Evolutionary conservation across 2,113 vertebrate genomes (phyloP).

Genomic region (Blennius ocellaris): DNA sequence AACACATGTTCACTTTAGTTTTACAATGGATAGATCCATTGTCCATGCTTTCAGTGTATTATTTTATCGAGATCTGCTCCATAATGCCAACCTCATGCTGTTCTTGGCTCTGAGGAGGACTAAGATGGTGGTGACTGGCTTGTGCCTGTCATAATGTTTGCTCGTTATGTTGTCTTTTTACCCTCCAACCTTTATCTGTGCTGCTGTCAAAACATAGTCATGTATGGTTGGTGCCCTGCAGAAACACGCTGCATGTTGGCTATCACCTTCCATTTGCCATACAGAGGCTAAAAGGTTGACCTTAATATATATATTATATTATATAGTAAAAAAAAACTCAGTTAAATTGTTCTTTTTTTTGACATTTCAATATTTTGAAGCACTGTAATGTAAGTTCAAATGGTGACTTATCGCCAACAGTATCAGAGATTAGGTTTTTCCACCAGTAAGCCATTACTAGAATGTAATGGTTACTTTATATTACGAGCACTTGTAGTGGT

Average conservation of each 20-base stretch:
- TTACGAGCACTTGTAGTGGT: slow-evolving; percentile 4
- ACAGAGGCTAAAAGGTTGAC: neutral
- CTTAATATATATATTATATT: slow-evolving; percentile 4
- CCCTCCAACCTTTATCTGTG: slow-evolving; percentile 33
- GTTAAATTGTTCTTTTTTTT: neutral
- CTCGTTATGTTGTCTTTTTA: slow-evolving; percentile 17
- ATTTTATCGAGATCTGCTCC: slow-evolving; percentile 31
- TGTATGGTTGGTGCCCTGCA: neutral
- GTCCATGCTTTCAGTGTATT: slow-evolving; percentile 10
- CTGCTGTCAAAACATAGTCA: slow-evolving; percentile 51
- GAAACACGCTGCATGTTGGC: neutral
- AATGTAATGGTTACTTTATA: neutral
- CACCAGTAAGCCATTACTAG: slow-evolving; percentile 9
- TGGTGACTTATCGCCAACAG: slow-evolving; percentile 19
- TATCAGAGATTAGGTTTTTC: slow-evolving; percentile 26
- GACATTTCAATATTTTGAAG: slow-evolving; percentile 44
- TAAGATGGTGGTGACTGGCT: slow-evolving; percentile 7
- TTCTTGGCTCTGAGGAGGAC: slow-evolving; percentile 24
- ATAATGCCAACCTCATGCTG: slow-evolving; percentile 60
- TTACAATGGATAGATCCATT: neutral
- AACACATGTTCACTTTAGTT: neutral
- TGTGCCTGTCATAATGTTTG: slow-evolving; percentile 48
- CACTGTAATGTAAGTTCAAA: slow-evolving; percentile 23
- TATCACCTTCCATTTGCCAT: neutral
- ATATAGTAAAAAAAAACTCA: neutral